Conservation (phyloP, 2,888 invertebrate species). For the Thereva unica region DNA sequence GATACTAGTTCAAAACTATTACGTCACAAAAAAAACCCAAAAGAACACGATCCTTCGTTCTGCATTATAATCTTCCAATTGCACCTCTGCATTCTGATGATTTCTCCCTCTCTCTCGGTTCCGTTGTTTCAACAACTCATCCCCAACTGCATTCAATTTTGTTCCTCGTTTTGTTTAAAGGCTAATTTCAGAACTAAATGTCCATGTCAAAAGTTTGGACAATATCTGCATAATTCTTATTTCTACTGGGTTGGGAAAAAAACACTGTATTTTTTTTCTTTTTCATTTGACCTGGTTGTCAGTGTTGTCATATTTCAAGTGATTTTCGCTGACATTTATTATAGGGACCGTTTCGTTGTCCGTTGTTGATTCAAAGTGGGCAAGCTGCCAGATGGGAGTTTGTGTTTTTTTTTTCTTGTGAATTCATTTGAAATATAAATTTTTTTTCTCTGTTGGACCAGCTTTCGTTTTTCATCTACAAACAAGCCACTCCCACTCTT, state of each 20-base stretch:
- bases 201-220: not conserved
- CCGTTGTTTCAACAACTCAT: too few species aligned
- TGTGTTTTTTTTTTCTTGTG: slow-evolving; percentile 16
- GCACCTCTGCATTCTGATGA: too few species aligned
- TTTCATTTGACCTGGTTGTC: slow-evolving; percentile 31
- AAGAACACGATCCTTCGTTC: too few species aligned
- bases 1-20: too few species aligned
- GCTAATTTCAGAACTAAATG: too few species aligned
- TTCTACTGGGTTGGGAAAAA: too few species aligned
- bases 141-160: too few species aligned
- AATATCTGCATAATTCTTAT: slow-evolving; percentile 5
- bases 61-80: too few species aligned
- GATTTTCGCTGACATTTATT: slow-evolving; percentile 27
- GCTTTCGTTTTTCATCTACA: not conserved
- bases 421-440: slow-evolving; percentile 21
- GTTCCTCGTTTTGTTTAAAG: too few species aligned
- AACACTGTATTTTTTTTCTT: slow-evolving; percentile 14
- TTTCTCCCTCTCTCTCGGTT: too few species aligned
- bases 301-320: slow-evolving; percentile 25
- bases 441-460: slow-evolving; percentile 20
- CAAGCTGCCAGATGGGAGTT: slow-evolving; percentile 13
- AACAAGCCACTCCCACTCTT: too few species aligned
- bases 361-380: slow-evolving; percentile 6
- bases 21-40: too few species aligned
- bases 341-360: slow-evolving; percentile 16